phyloP scores from a whole-genome alignment of 2,888 invertebrate species.

The Odontomyia ornata region DNA sequence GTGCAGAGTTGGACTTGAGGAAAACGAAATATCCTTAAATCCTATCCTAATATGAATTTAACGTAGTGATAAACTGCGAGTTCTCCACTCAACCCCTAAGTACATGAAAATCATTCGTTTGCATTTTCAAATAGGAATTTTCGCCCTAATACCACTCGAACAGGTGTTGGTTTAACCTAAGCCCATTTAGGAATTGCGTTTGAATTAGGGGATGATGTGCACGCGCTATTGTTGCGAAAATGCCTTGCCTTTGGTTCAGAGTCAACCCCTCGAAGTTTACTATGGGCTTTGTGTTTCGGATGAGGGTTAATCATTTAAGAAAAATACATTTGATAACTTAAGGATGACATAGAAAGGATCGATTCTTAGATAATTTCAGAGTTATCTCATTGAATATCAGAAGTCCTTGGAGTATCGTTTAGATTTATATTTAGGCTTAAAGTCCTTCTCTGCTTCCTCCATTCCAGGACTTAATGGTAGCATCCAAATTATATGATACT shows the following conservation, averaged over 20 bases:
- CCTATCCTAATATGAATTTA: constrained; percentile 47
- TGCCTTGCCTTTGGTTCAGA: background rate
- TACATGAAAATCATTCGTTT: constrained; percentile 32
- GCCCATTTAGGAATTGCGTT: constrained; percentile 45
- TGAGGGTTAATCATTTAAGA: constrained; percentile 32
- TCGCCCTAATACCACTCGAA: constrained; percentile 55
- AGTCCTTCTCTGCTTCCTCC: too few relatives aligned
- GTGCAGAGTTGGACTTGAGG: constrained; percentile 37
- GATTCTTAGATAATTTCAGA: background rate
- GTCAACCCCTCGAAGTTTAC: constrained; percentile 32
- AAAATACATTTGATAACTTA: too few relatives aligned
- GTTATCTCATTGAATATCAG: background rate
- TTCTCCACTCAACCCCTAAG: constrained; percentile 46
- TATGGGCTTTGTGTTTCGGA: background rate
- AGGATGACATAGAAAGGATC: too few relatives aligned
- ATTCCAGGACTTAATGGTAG: too few relatives aligned
- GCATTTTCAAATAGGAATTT: constrained; percentile 42
- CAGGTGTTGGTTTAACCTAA: constrained; percentile 55
- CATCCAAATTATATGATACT: too few relatives aligned
- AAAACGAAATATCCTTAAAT: constrained; percentile 37
- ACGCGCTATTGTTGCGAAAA: constrained; percentile 26
- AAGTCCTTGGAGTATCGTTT: too few relatives aligned
- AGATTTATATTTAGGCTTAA: too few relatives aligned
- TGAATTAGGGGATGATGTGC: constrained; percentile 43
- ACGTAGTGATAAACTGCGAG: constrained; percentile 46